Percentiles rank a stretch among this genome's conserved stretches.
Evolutionary conservation across 2,888 invertebrate genomes (phyloP).

Genomic region (Autographa gamma): DNA sequence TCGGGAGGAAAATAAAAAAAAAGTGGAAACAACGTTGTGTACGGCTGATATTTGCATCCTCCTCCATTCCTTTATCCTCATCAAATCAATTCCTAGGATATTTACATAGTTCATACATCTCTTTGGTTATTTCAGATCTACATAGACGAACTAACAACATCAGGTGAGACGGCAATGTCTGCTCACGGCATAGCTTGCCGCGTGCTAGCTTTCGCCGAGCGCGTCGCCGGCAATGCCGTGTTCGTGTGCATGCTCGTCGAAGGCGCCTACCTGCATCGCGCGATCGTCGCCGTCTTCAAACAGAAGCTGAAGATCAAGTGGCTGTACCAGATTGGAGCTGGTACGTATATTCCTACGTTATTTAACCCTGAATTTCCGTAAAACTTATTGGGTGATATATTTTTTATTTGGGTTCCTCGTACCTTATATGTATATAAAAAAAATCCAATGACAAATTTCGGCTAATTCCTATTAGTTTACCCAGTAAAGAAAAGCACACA

Average conservation of each 20-base stretch:
- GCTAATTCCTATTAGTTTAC: no score
- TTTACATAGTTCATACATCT: no score
- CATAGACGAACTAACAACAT: conserved; percentile 86
- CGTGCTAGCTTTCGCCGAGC: conserved; percentile 87
- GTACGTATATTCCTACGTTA: conserved; percentile 66
- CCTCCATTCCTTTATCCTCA: neutral
- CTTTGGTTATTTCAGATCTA: no score
- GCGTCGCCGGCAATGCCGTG: conserved; percentile 88
- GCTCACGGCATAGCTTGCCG: conserved; percentile 87
- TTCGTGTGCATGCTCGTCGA: conserved; percentile 92
- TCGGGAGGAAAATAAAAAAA: no score
- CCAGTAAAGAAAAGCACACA: neutral
- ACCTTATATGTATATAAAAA: no score
- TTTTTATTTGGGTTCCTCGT: no score
- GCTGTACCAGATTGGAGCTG: conserved; percentile 81
- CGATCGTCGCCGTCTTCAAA: conserved; percentile 91
- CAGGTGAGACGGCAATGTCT: conserved; percentile 84
- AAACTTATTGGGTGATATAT: no score
- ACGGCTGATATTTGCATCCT: no score
- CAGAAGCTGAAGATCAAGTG: conserved; percentile 85
- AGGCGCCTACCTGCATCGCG: conserved; percentile 90
- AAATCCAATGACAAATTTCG: no score
- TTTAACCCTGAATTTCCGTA: no score
- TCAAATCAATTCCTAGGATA: neutral
- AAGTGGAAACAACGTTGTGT: no score